Evolutionary conservation across 53 echinoderm and acorn worm species (phyloP), one percentile per base, ranked within the genome.

Genomic region (Glandiceps talaboti): DNA sequence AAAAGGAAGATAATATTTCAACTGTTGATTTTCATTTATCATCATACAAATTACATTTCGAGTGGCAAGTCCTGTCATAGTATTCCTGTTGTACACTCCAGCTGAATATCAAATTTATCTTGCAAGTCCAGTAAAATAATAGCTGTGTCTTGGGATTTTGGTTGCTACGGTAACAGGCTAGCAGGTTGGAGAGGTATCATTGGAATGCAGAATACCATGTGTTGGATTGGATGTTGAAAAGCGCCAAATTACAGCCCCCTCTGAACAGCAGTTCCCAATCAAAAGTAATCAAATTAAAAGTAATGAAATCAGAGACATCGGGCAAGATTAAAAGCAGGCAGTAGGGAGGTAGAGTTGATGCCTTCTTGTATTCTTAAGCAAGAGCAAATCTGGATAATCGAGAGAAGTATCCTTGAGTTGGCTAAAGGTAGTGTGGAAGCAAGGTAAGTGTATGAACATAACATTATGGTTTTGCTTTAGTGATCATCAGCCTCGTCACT

Each of bases 131-230:
- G 20, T 6, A 20, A 45, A 45, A 45, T 45, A 45, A 45, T 45
- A 20, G 64, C 64, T 12, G 64, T 12, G 64, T 45, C 64, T 45
- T 45, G 64, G 64, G 64, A 45, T 45, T 20, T 20, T 45, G 64
- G 64, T 45, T 45, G 64, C 64, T 20, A 45, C 20, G 64, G 64
- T 45, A 45, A 45, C 64, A 12, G 6, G 64, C 64, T 45, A 45
- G 64, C 64, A 45, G 64, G 64, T 45, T 45, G 64, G 64, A 45
- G 64, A 45, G 64, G 64, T 45, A 45, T 45, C 64, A 45, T 45
- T 45, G 64, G 64, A 45, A 45, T 45, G 64, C 64, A 45, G 64
- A 6, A 20, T 45, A 45, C 64, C 64, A 45, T 45, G 64, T 45
- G 64, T 45, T 45, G 64, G 64, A 45, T 45, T 45, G 64, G 64